Evolutionary conservation across 2,888 invertebrate genomes (phyloP), one percentile per base, ranked within the genome.

Genomic region (Lathronympha strigana): DNA sequence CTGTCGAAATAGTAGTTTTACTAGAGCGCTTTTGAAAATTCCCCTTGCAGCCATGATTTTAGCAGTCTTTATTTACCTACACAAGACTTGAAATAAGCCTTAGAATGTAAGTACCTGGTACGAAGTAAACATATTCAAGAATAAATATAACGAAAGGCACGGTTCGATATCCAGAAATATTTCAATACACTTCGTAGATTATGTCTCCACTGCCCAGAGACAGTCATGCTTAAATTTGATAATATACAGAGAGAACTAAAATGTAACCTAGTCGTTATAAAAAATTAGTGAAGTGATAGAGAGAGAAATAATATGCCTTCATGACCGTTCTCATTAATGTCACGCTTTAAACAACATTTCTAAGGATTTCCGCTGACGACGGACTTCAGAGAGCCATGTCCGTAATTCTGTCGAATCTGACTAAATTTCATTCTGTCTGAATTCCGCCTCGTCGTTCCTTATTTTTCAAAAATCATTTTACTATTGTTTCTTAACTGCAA

Each of bases 241-340:
- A 15, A 57, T 45, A 57, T 31, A 6, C 31, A 57, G 31, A 57
- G 31, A 57, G 31, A 57, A 28, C 28, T 43, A 55, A 43, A 45
- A 31, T 45, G 17, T n/a, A 43, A 57, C 28, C 17, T 17, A 40
- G 0, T n/a, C 25, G 17, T n/a, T n/a, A n/a, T n/a, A 23, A 15
- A 55, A 28, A 28, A n/a, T 57, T 43, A 6, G 17, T 17, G 17
- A 57, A 45, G 17, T 17, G 17, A 57, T 31, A 45, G 51, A 55
- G 55, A 55, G 43, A 55, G 19, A 57, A n/a, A 21, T 21, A 31
- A n/a, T 43, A 28, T 57, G 31, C 31, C 13, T 55, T 13, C 21
- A 36, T 25, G 17, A 40, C 17, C 2, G 33, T 21, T 33, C 38
- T 54, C 54, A 5, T 54, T 23, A n/a, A n/a, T 17, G 33, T 53